These are phyloP conservation scores for Scaptomyza graminum DNA, from an alignment of 1,140 invertebrate species.

Conservation along the genomic window DNA sequence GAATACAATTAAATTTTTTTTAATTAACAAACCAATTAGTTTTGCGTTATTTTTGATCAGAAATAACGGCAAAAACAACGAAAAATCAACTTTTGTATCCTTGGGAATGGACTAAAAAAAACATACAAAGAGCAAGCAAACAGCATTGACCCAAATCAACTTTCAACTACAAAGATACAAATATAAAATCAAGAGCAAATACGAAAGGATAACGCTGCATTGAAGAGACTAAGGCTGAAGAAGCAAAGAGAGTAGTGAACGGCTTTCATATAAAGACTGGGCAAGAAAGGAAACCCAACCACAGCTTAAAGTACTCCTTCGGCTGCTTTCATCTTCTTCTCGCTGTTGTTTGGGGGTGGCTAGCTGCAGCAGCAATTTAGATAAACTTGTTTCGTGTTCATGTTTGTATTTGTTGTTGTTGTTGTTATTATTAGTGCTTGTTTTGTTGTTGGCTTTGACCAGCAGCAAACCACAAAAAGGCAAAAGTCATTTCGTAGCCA, in stretches of 20 bases:
- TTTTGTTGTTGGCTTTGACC: constrained; percentile 56
- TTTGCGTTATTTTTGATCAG: constrained; percentile 60
- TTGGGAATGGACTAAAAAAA: constrained; percentile 47
- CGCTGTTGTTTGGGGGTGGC: background rate
- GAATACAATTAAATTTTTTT: constrained; percentile 53
- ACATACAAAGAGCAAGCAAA: constrained; percentile 68
- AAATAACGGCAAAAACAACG: constrained; percentile 7
- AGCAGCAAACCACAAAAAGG: constrained; percentile 69
- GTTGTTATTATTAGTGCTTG: constrained; percentile 19
- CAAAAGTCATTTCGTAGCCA: constrained; percentile 67
- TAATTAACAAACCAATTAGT: constrained; percentile 82
- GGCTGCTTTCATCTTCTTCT: constrained; percentile 1
- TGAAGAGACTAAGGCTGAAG: background rate
- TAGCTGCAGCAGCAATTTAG: constrained; percentile 67
- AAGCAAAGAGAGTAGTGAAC: background rate
- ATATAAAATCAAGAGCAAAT: constrained; percentile 55
- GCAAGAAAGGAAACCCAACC: constrained; percentile 36
- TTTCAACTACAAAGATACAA: constrained; percentile 47
- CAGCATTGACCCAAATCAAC: constrained; percentile 76
- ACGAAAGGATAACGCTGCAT: constrained; percentile 23
- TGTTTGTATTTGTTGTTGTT: constrained; percentile 30
- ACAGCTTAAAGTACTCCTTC: constrained; percentile 48
- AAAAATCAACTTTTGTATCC: constrained; percentile 45
- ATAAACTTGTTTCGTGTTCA: constrained; percentile 72
- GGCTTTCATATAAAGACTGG: background rate